Base-by-base conservation (phyloP, 1,140 invertebrate species). In the Sitobion miscanthi region DNA sequence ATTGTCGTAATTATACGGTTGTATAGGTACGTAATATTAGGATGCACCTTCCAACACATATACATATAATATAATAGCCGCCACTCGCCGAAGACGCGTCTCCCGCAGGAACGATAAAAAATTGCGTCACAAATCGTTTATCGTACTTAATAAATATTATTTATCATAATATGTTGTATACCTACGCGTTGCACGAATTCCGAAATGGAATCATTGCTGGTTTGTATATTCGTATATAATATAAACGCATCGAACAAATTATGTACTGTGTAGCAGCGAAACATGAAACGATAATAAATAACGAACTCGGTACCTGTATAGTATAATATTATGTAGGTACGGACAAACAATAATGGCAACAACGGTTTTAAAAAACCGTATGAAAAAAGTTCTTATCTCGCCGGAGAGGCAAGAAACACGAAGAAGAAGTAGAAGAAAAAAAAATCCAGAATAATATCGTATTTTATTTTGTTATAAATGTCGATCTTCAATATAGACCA, bases 401-500 rank as follows among this genome's bases (percentile, higher is more conserved):
- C 17, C 49, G n/a, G n/a, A 52, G 47, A 52, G 20, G 14, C 30
- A 87, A 30, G 49, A 25, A 87, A 17, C 23, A 47, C 25, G 45
- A 49, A 49, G 45, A 49, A 20, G 21, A 54, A 21, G 49, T 17
- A 30, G 6, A 87, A 49, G 30, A 47, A 87, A 1, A 86, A 89
- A 89, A 87, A 47, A n/a, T 49, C 30, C 38, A 23, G 1, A n/a
- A n/a, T 62, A 57, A 45, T 45, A 57, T 90, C 54, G 89, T 90
- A 69, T 69, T 69, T 90, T 69, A 69, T 90, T 90, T 42, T 47
- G 47, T 57, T 57, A 57, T 57, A 90, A 69, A 25, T 45, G 89
- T 69, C 57, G 54, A 90, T 90, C 38, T 90, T n/a, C 89, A 42
- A 45, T 62, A 69, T 30, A 45, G 89, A 90, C 89, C 89, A 90